Conservation (phyloP, 2,113 vertebrate species). For the Phyllostomus discolor region DNA sequence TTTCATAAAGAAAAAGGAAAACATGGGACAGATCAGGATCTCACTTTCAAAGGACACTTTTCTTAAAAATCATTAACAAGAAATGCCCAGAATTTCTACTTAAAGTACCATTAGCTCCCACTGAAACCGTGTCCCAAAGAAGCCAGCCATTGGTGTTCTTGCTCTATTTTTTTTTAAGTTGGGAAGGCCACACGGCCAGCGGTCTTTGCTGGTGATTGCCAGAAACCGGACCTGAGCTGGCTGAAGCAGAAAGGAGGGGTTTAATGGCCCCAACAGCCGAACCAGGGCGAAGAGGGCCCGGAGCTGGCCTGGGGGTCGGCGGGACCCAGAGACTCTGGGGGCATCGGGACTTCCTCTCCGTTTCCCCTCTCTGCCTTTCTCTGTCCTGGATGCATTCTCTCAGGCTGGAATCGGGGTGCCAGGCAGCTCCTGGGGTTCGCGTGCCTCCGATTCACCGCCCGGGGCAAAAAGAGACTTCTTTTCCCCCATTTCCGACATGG, state of each 20-base stretch:
- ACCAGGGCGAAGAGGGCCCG: background rate
- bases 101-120: background rate
- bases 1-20: background rate
- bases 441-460: background rate
- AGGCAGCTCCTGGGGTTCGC: background rate
- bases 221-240: background rate
- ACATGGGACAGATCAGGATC: background rate
- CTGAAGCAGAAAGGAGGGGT: background rate
- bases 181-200: background rate
- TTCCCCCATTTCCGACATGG: background rate
- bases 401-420: background rate
- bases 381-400: no score
- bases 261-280: background rate
- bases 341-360: no score
- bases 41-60: background rate
- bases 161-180: background rate
- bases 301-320: background rate
- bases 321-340: accelerated
- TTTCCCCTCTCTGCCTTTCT: background rate
- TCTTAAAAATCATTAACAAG: background rate
- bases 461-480: background rate
- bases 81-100: background rate
- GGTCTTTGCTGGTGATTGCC: background rate
- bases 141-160: accelerated
- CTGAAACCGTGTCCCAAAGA: background rate